Base-by-base conservation (phyloP, 2,113 vertebrate species). In the Uria lomvia region DNA sequence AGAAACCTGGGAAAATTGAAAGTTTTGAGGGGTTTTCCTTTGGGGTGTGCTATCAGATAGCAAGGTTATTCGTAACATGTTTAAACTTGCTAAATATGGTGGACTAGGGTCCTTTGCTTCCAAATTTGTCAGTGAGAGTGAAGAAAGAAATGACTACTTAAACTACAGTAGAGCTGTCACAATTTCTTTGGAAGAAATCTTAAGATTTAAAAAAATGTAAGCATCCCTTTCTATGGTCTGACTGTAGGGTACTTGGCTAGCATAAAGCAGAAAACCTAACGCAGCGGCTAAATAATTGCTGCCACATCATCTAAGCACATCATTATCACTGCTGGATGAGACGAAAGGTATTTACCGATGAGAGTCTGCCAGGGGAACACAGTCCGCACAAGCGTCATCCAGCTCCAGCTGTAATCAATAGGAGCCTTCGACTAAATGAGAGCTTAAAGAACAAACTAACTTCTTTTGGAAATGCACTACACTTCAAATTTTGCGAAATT, bases 341-440 rank as follows among this genome's bases (percentile, higher is more conserved):
- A 97, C 85, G 71, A 94, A 80, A 94, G 80, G 68, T 65, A 91
- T 85, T 94, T 86, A 55, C 70, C 83, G 40, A 74, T 63, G 72
- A 92, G 53, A 79, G 81, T 30, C 81, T 96, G 92, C 75, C 95
- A 95, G 95, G 62, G 78, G 97, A 96, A 94, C 21, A 58, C 40
- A 91, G 79, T 84, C 73, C 90, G 66, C 77, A 38, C 71, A 65
- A 68, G 74, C 81, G 88, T 92, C 74, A 91, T 87, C 79, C 74
- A 84, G 75, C 82, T 95, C 88, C 88, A 96, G 88, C 79, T 94
- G 92, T 94, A 96, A 96, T 94, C 93, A 95, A 92, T 92, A 90
- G 94, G 83, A 93, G 68, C 76, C 86, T 93, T 84, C 71, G 94
- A 65, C 67, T 80, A 53, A 70, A 71, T 9, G 30, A 62, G 50